phyloP scores from a whole-genome alignment of 2,888 invertebrate species.

The Gandaritis pyraliata region DNA sequence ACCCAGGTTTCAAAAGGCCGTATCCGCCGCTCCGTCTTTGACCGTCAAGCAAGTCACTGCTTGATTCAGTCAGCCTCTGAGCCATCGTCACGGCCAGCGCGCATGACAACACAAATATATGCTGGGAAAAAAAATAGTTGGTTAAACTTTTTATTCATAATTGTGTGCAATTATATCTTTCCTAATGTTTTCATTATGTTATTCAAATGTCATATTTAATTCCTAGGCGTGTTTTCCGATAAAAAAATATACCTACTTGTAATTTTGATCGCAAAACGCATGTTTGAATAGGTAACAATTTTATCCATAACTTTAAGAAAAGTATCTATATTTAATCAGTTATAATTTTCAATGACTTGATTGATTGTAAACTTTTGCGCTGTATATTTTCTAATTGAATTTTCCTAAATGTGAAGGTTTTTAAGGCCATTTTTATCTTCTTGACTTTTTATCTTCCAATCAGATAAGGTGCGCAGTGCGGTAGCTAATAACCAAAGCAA shows the following conservation, averaged over 20 bases:
- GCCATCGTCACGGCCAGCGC: constrained; percentile 58
- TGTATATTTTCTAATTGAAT: too few species aligned
- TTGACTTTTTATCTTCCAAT: constrained; percentile 10
- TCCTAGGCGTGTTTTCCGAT: not conserved
- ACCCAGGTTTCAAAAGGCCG: constrained; percentile 63
- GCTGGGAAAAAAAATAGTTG: constrained; percentile 54
- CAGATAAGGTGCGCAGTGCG: constrained; percentile 40
- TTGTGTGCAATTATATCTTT: constrained; percentile 4
- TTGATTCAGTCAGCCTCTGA: constrained; percentile 61
- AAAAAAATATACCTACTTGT: not conserved
- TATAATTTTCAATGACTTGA: too few species aligned
- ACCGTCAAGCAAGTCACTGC: constrained; percentile 53
- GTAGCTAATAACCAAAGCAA: constrained; percentile 41
- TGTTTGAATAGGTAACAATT: too few species aligned
- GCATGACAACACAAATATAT: constrained; percentile 62
- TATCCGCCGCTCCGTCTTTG: constrained; percentile 66
- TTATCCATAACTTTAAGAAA: too few species aligned
- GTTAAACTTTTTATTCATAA: constrained; percentile 15
- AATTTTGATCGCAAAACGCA: too few species aligned
- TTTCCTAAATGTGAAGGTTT: not conserved
- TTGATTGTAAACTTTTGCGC: too few species aligned
- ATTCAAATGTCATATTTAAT: constrained; percentile 2
- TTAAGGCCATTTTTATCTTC: constrained; percentile 3
- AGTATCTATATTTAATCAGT: too few species aligned
- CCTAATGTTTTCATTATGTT: constrained; percentile 4